Conservation (phyloP, 2,113 vertebrate species). For the Acrocephalus arundinaceus region DNA sequence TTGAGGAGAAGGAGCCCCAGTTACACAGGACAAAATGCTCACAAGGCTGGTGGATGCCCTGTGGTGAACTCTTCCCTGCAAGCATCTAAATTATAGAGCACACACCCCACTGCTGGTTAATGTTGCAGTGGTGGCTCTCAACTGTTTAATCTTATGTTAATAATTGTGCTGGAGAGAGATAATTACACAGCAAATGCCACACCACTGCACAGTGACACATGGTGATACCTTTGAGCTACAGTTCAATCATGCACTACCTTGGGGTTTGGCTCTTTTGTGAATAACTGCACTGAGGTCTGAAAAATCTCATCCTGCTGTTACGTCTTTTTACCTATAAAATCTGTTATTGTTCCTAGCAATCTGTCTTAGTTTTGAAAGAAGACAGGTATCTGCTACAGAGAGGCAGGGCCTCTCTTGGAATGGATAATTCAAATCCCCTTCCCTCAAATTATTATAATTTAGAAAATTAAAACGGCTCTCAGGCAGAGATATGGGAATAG, state of each 20-base stretch:
- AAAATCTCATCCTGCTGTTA: not conserved
- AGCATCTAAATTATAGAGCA: not conserved
- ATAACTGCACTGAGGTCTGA: not conserved
- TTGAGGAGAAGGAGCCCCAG: not conserved
- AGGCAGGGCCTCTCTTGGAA: too few species aligned
- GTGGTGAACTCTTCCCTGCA: not conserved
- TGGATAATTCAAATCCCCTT: too few species aligned
- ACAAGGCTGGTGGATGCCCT: not conserved
- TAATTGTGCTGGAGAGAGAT: not conserved
- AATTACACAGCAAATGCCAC: not conserved
- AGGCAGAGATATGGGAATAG: too few species aligned
- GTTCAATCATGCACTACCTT: not conserved
- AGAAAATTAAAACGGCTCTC: too few species aligned
- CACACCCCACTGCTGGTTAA: not conserved
- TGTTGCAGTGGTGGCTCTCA: not conserved
- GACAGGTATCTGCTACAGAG: too few species aligned
- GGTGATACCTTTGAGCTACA: not conserved
- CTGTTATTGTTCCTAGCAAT: not conserved
- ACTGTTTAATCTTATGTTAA: slow-evolving; percentile 4
- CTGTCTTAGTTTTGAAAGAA: too few species aligned
- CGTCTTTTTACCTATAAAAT: not conserved
- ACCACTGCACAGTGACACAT: not conserved
- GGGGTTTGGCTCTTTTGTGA: not conserved
- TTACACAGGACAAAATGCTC: not conserved
- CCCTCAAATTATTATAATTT: too few species aligned